phyloP scores from a whole-genome alignment of 1,140 invertebrate species.

The Pogonognathellus flavescens region DNA sequence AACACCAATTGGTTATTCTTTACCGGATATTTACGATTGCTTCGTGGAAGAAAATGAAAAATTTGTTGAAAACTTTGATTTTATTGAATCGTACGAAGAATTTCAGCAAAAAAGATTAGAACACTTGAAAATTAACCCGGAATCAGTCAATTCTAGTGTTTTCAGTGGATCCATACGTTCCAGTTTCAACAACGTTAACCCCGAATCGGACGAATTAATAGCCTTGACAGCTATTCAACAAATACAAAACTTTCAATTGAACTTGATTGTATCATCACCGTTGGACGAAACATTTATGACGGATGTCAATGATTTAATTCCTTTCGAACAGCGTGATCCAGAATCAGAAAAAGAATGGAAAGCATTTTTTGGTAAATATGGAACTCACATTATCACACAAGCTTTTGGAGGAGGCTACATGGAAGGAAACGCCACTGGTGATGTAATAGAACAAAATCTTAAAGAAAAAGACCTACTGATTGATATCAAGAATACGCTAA shows the following conservation, averaged over 20 bases:
- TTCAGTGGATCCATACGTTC: not conserved
- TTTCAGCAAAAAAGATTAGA: not conserved
- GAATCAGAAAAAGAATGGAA: not conserved
- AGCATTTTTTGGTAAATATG: not conserved
- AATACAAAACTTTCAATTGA: not conserved
- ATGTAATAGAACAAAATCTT: not conserved
- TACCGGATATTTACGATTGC: too few relatives aligned
- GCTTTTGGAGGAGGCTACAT: not conserved
- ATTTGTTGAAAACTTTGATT: too few relatives aligned
- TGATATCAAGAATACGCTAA: not conserved
- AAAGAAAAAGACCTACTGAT: too few relatives aligned
- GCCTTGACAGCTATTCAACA: not conserved
- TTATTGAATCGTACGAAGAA: not conserved
- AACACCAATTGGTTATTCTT: too few relatives aligned
- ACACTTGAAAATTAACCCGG: too few relatives aligned
- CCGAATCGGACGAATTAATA: not conserved
- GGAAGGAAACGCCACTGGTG: not conserved
- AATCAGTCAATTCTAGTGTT: not conserved
- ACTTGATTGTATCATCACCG: not conserved
- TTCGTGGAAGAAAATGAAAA: too few relatives aligned
- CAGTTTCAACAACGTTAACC: not conserved
- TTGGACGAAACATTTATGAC: not conserved
- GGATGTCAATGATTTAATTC: not conserved
- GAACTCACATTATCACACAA: not conserved
- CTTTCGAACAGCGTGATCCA: not conserved